These are phyloP conservation scores for Malurus splendens DNA, from an alignment of 2,797 vertebrate species.

Conservation along the genomic window DNA sequence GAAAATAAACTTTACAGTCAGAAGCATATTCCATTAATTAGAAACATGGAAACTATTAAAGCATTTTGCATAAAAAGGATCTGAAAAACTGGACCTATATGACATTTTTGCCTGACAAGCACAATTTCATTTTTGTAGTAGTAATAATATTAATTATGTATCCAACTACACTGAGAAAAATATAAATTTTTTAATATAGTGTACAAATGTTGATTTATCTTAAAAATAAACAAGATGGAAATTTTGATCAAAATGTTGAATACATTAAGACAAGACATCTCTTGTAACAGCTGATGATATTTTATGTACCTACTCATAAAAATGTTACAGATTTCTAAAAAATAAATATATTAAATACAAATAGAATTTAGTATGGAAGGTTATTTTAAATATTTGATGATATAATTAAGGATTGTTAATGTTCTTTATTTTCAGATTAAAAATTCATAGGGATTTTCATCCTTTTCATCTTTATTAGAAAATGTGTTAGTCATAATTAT, in stretches of 20 bases:
- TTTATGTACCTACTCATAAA: conserved; percentile 33
- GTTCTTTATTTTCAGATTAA: conserved; percentile 60
- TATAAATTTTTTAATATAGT: conserved; percentile 21
- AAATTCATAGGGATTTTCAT: conserved; percentile 54
- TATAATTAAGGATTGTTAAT: conserved; percentile 55
- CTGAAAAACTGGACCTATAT: background rate
- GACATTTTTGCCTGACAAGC: background rate
- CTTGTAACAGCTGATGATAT: conserved; percentile 11
- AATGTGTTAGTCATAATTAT: conserved; percentile 55
- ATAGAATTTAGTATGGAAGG: conserved; percentile 26
- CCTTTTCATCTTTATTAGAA: conserved; percentile 61
- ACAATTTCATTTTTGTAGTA: background rate
- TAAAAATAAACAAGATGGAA: conserved; percentile 41
- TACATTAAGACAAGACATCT: conserved; percentile 29
- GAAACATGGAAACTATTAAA: background rate
- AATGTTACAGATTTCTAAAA: conserved; percentile 37
- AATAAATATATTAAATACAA: conserved; percentile 49
- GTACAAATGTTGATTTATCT: conserved; percentile 34
- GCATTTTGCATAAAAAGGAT: background rate
- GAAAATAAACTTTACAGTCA: background rate
- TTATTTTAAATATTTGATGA: conserved; percentile 66
- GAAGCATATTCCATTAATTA: background rate
- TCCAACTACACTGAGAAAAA: background rate
- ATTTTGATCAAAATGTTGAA: conserved; percentile 19
- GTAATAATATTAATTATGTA: conserved; percentile 8